Base-by-base conservation (phyloP, 2,888 invertebrate genomes). In the Argyresthia albistria region DNA sequence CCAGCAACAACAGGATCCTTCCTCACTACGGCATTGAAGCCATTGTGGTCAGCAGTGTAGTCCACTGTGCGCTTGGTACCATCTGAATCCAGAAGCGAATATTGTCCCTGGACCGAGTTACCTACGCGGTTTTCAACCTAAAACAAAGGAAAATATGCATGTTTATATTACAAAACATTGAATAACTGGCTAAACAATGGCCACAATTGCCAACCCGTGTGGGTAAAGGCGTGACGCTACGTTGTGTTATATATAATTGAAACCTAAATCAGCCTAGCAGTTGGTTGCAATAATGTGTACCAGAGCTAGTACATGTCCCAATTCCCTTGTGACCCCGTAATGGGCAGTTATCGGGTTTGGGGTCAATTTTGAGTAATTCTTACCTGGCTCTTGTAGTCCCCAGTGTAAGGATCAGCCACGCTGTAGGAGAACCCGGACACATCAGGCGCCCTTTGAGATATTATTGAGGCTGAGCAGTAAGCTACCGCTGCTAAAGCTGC, bases 11-110 rank as follows among this genome's bases (percentile, higher is more conserved):
- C 73, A 50, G 88, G 80, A 58, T 87, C 87, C 57, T 84, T 87
- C 61, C 81, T 83, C 6, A 89, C 89, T 46, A 89, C 84, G 52
- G 89, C 89, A 72, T 89, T 89, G 76, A 89, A 89, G 7, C 89
- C 89, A 50, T 78, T 77, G 51, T 84, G 62, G 55, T 87, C 81
- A 62, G 89, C 88, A 48, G 83, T 72, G 70, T 89, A 89, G 69
- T 89, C 89, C 0, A 89, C 89, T 47, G 76, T 86, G 54, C 89
- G 81, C 62, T 79, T 81, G 57, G 84, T 88, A 62, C 89, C 89
- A 58, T 89, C 89, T 35, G 89, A 60, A 49, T 89, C 89, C 25
- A 79, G 68, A 50, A 89, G 73, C 42, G 89, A 88, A 78, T 89
- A 89, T 64, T 88, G 87, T 55, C 89, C 89, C 58, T 74, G 67